Conservation (phyloP, 1,140 invertebrate genomes). For the Neodiprion virginianus region DNA sequence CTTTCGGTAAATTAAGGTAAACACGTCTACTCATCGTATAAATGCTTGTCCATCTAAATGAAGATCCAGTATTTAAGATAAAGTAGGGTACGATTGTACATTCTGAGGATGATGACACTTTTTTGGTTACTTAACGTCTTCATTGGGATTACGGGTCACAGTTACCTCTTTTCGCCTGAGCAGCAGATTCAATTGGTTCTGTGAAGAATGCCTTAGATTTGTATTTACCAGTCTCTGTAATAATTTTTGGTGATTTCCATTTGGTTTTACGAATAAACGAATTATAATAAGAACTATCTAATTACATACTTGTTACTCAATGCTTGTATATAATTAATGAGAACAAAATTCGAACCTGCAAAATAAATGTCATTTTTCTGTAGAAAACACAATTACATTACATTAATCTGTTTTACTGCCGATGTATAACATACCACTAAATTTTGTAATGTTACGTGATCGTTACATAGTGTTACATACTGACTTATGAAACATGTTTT, state of each 20-base stretch:
- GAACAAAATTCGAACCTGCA: not conserved
- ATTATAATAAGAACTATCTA: not conserved
- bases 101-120: not conserved
- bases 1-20: too few relatives aligned
- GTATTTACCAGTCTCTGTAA: not conserved
- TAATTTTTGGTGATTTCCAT: not conserved
- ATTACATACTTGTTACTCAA: not conserved
- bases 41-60: too few relatives aligned
- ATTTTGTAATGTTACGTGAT: not conserved
- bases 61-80: not conserved
- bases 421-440: too few relatives aligned
- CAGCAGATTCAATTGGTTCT: not conserved
- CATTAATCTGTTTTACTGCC: too few relatives aligned
- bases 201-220: not conserved
- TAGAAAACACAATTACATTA: not conserved
- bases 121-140: not conserved
- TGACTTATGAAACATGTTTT: not conserved
- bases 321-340: not conserved
- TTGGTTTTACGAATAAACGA: not conserved
- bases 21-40: too few relatives aligned
- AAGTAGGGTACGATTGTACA: not conserved
- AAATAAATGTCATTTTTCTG: not conserved
- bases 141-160: not conserved
- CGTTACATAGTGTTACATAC: not conserved
- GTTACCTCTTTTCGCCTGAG: not conserved